Conservation (phyloP, 2,888 invertebrate genomes). For the Apantesis nais region DNA sequence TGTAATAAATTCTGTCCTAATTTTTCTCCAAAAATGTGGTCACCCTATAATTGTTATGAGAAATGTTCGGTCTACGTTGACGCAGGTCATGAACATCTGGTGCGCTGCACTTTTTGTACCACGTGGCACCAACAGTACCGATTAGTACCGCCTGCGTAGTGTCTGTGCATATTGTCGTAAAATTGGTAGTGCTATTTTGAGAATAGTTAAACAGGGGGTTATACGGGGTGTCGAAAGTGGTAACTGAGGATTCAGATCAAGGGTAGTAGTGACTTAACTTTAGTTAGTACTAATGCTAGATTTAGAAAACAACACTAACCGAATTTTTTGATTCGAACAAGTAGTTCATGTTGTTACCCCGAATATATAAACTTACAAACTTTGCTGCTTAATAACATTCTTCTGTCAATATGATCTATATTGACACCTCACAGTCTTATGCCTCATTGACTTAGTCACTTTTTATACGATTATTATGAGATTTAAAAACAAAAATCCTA, state of each 20-base stretch:
- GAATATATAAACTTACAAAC: no score
- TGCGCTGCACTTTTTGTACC: constrained; percentile 49
- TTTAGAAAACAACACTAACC: no score
- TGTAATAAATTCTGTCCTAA: constrained; percentile 9
- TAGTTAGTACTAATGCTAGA: neutral
- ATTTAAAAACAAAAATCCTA: no score
- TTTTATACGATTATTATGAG: no score
- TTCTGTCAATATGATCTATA: no score
- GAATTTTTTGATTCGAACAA: no score
- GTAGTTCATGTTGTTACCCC: no score
- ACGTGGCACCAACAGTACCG: constrained; percentile 22
- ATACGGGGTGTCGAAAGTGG: constrained; percentile 18
- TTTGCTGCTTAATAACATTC: no score
- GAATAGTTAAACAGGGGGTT: constrained; percentile 26
- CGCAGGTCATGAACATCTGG: constrained; percentile 77
- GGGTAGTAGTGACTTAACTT: neutral
- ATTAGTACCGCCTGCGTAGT: constrained; percentile 37
- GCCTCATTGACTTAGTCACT: no score
- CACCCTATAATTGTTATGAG: constrained; percentile 48
- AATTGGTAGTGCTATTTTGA: constrained; percentile 41
- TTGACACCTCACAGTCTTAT: no score
- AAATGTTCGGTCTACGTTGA: constrained; percentile 58
- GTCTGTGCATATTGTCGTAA: constrained; percentile 46
- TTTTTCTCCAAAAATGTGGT: constrained; percentile 23
- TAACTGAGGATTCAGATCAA: neutral